Evolutionary conservation across 2,797 vertebrate genomes (phyloP), one percentile per base, ranked within the genome.

Genomic region (Triplophysa bombifrons): DNA sequence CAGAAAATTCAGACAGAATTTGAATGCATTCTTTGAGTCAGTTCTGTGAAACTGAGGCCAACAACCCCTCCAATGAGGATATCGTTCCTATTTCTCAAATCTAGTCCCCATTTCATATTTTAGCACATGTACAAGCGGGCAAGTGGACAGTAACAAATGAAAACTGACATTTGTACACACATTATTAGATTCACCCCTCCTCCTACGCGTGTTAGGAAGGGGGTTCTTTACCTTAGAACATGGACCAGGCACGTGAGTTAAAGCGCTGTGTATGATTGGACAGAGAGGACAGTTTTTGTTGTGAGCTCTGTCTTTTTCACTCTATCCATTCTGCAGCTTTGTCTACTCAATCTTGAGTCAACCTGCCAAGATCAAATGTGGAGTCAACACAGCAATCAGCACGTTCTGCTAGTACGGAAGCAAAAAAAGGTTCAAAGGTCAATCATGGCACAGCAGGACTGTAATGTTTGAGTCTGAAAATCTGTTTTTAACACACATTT

Each of bases 331-430:
- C 84, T 83, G 79, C 80, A 82, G 76, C 83, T 81, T 90, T 92
- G 92, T 90, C 88, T 92, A 93, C 91, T 89, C 90, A 93, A 90
- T 93, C 91, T 85, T 91, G 91, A 92, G 92, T 88, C 91, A 94
- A 94, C 93, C 94, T 95, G 93, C 91, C 92, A 93, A 89, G 89
- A 94, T 94, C 92, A 94, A 94, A 95, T 87, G 91, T 74, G 90
- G 87, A 91, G 93, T 94, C 92, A 94, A 93, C 89, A 94, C 81
- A 94, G 92, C 90, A 92, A 87, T 85, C 71, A 86, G 82, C 90
- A 94, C 83, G 88, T 89, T 92, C 80, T 93, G 71, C 87, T 90
- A 19, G 63, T 85, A 85, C 77, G 83, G 76, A 80, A 74, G 80
- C 61, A 81, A 79, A 80, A 34, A 79, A 77, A 81, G 66, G 53